phyloP scores from a whole-genome alignment of 2,113 vertebrate genomes.

The Microcebus griseorufus region DNA sequence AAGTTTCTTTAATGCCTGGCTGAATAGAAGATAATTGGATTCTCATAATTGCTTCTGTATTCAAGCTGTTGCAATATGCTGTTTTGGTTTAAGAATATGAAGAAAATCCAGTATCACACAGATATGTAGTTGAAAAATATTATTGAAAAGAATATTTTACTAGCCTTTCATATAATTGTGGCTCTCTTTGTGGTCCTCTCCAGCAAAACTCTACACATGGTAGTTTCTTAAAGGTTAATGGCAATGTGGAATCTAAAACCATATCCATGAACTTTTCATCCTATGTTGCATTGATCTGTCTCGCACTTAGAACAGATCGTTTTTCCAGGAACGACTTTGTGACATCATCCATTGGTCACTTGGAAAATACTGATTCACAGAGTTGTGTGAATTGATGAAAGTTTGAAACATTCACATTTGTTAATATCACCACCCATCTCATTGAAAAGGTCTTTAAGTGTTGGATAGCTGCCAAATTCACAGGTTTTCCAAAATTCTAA shows the following conservation, averaged over 20 bases:
- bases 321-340: neutral
- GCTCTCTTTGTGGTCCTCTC: neutral
- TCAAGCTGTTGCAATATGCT: neutral
- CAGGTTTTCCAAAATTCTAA: constrained; percentile 3
- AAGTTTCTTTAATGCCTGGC: neutral
- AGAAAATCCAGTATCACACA: neutral
- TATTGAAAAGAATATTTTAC: neutral
- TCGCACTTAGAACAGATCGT: neutral
- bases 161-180: neutral
- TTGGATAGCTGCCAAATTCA: neutral
- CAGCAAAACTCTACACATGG: neutral
- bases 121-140: neutral
- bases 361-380: constrained; percentile 9
- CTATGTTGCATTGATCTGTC: neutral
- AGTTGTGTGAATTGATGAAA: neutral
- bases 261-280: neutral
- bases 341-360: neutral
- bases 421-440: neutral
- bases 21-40: constrained; percentile 34
- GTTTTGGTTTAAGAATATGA: constrained; percentile 23
- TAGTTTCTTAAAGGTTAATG: neutral
- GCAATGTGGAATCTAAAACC: neutral
- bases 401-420: constrained; percentile 24
- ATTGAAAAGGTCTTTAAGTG: neutral
- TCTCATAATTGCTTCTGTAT: constrained; percentile 29